Base-by-base conservation (phyloP, 2,888 invertebrate species). In the Tachystola acroxantha region DNA sequence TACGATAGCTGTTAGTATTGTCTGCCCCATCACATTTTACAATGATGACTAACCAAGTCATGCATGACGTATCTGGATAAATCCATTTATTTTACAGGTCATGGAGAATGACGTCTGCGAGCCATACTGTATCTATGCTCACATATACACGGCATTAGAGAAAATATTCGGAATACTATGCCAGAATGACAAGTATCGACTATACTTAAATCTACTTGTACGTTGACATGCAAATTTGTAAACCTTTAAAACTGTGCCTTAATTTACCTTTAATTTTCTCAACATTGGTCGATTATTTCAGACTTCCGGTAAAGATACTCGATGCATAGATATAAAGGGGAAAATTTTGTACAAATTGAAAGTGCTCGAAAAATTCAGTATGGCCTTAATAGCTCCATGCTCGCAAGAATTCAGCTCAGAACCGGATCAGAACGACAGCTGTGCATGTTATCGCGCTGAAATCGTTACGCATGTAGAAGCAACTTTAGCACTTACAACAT, bases 31-130 rank as follows among this genome's bases (percentile, higher is more conserved):
- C n/a, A n/a, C n/a, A n/a, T n/a, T n/a, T n/a, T 19, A 22, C 26
- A 7, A 5, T 14, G 4, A 10, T 25, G 5, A 27, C 7, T 27
- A 3, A 11, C 12, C 6, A 6, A n/a, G n/a, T n/a, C n/a, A n/a
- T n/a, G n/a, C n/a, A n/a, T n/a, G n/a, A 32, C 9, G 12, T 32
- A 32, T 9, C 11, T 11, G 12, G 4, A 27, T 10, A 11, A 10
- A 12, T 11, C 1, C 12, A 7, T 27, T 37, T 14, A 5, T 35
- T 12, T 56, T 47, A 27, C 50, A 86, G 86, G 80, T 82, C 1
- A 64, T 86, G 72, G 85, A 85, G 55, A 85, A 76, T 39, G 85
- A 86, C 50, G 61, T 81, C 3, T 81, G 79, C 41, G 85, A 85
- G 48, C 86, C 86, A 1, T 86, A 82, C 45, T 81, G 76, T 32